Conservation (phyloP, 2,888 invertebrate genomes). For the Eumacrocentrus americanus region DNA sequence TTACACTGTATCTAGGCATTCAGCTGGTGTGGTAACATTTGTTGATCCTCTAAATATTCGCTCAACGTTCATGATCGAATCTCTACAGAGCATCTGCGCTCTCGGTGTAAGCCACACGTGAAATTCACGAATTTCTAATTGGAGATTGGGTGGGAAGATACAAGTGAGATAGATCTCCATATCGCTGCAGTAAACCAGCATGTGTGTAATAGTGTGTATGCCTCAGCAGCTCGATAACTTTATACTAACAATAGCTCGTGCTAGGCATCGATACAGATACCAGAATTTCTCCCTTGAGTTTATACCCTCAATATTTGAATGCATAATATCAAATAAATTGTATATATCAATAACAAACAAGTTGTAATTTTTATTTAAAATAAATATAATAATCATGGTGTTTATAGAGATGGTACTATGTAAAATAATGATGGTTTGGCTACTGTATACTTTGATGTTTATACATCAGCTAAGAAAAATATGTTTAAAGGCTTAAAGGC, state of each 20-base stretch:
- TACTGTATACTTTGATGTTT: no score
- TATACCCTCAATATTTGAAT: no score
- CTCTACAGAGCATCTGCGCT: not conserved
- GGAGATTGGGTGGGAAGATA: not conserved
- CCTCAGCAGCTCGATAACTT: conserved; percentile 11
- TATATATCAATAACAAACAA: no score
- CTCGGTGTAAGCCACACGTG: conserved; percentile 8
- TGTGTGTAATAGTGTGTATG: conserved; percentile 5
- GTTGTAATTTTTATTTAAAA: no score
- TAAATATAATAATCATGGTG: no score
- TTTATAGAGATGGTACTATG: no score
- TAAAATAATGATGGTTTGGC: not conserved
- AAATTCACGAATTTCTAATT: conserved; percentile 15
- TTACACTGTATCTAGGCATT: not conserved
- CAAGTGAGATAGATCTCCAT: not conserved
- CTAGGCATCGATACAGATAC: not conserved
- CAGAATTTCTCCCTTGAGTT: no score
- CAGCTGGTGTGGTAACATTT: not conserved
- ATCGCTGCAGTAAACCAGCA: conserved; percentile 1
- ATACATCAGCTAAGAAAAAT: no score
- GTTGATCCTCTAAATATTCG: conserved; percentile 4
- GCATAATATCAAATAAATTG: no score
- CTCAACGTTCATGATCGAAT: conserved; percentile 4
- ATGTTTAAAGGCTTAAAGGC: no score
- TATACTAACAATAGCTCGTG: not conserved